Base-by-base conservation (phyloP, 1,140 invertebrate genomes). In the Penaeus indicus region DNA sequence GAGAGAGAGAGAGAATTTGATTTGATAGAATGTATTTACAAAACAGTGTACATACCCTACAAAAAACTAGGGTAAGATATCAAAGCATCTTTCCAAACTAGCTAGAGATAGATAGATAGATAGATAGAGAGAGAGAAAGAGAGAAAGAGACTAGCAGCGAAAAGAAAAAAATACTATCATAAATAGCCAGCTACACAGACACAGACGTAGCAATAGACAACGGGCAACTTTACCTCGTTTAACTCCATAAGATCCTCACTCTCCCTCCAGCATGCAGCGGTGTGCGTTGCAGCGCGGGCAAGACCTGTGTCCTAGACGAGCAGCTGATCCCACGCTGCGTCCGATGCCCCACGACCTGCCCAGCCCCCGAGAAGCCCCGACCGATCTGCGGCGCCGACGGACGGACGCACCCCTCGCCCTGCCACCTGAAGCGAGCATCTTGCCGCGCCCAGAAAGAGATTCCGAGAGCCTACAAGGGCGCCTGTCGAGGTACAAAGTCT, bases 301-400 rank as follows among this genome's bases (percentile, higher is more conserved):
- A 84, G 86, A 83, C 78, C 54, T 88, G 86, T 38, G 86, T 88
- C 27, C 22, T 88, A 69, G 86, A 88, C 81, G 86, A 88, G n/a
- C 86, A 88, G 72, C 77, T 88, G 86, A 88, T 60, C 60, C 86
- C 86, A 1, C 25, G 80, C 0, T 88, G 86, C 25, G 61, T 88
- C 4, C 16, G 61, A 0, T 88, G 86, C 72, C 86, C 86, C 0
- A 1, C 54, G 1, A 47, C 81, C 27, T 88, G 86, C 61, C 86
- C 81, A 5, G 10, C 16, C 4, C 22, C 25, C 5, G 38, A 64
- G 25, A 64, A 84, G 18, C 90, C 91, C 42, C 95, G 95, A 72
- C 94, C 96, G 89, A 96, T 98, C 72, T 98, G 97, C 93, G 97
- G 97, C 78, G 96, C 95, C 79, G 97, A 98, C 93, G 97, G 97